Base-by-base conservation (phyloP, 2,888 invertebrate genomes). In the Cantharis rufa region DNA sequence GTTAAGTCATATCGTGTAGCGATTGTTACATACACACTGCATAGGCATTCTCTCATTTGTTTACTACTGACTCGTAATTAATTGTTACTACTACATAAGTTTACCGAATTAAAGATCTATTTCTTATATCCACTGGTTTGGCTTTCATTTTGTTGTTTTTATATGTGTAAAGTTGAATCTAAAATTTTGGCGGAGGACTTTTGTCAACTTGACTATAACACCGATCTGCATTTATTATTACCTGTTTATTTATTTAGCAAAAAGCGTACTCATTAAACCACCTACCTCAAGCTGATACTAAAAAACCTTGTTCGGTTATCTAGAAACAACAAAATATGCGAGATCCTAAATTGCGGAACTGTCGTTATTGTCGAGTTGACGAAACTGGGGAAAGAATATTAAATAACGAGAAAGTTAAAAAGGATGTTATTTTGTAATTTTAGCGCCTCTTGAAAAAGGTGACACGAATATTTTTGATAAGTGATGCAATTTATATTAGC, bases 391-490 rank as follows among this genome's bases (percentile, higher is more conserved):
- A n/a, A 48, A n/a, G 48, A 48, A 48, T 48, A 48, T 48, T 66
- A 21, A 66, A n/a, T 66, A 13, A 21, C 11, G 15, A 21, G 24
- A 66, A 66, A 66, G 64, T 66, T 66, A 66, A 66, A 66, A 15
- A 66, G 13, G 64, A n/a, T 21, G 21, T 66, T 66, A 28, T 66
- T 24, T 66, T 16, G 18, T 66, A 66, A 66, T 66, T 66, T 66
- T 66, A 66, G 64, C 24, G 24, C 18, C 64, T 48, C n/a, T 48
- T 48, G 5, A n/a, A 48, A 48, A 48, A 48, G 48, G 48, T 48
- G 21, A 66, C 64, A 66, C 64, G 64, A 66, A 48, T 66, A 66
- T 66, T 66, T 66, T 66, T 66, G 64, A 66, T 66, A 66, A 66
- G 64, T 66, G 18, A 66, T 21, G 64, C 64, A 66, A 66, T 66